These are phyloP conservation scores for Drosophila rhopaloa DNA, from an alignment of 1,140 invertebrate genomes.

Conservation along the genomic window DNA sequence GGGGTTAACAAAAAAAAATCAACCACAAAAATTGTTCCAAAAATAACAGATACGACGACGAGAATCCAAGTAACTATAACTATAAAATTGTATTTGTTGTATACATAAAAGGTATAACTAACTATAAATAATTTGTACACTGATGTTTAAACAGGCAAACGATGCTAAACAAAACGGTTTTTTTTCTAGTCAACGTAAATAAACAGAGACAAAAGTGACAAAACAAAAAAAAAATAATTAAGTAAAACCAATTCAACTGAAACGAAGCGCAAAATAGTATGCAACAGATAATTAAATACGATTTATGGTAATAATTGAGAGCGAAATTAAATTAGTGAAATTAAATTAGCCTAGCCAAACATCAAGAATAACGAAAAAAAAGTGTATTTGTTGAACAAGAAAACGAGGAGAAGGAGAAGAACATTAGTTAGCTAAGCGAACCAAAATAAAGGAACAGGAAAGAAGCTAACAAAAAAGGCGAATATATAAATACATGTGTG, in stretches of 20 bases:
- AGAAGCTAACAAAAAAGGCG: slow-evolving; percentile 15
- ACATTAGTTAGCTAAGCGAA: slow-evolving; percentile 49
- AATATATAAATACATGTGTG: slow-evolving; percentile 5
- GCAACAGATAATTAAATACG: slow-evolving; percentile 48
- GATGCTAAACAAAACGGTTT: slow-evolving; percentile 33
- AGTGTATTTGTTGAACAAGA: slow-evolving; percentile 41
- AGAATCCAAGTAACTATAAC: slow-evolving; percentile 68
- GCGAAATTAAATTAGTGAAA: slow-evolving; percentile 44
- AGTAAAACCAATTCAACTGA: slow-evolving; percentile 36
- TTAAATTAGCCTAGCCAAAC: slow-evolving; percentile 55
- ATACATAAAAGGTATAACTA: slow-evolving; percentile 60
- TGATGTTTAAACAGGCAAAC: slow-evolving; percentile 51
- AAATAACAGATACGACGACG: slow-evolving; percentile 19
- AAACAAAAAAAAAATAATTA: not conserved
- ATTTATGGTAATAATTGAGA: slow-evolving; percentile 41
- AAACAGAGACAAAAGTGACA: slow-evolving; percentile 10
- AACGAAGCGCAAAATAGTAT: slow-evolving; percentile 30
- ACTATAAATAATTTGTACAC: slow-evolving; percentile 70
- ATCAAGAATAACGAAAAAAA: slow-evolving; percentile 29
- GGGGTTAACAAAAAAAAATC: slow-evolving; percentile 21
- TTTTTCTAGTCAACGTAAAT: slow-evolving; percentile 43
- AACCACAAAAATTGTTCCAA: slow-evolving; percentile 46
- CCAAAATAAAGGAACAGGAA: slow-evolving; percentile 26
- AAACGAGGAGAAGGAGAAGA: slow-evolving; percentile 5
- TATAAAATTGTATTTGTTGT: slow-evolving; percentile 73